Evolutionary conservation across 2,797 vertebrate genomes (phyloP), one percentile per base, ranked within the genome.

Genomic region (Cyclopterus lumpus): DNA sequence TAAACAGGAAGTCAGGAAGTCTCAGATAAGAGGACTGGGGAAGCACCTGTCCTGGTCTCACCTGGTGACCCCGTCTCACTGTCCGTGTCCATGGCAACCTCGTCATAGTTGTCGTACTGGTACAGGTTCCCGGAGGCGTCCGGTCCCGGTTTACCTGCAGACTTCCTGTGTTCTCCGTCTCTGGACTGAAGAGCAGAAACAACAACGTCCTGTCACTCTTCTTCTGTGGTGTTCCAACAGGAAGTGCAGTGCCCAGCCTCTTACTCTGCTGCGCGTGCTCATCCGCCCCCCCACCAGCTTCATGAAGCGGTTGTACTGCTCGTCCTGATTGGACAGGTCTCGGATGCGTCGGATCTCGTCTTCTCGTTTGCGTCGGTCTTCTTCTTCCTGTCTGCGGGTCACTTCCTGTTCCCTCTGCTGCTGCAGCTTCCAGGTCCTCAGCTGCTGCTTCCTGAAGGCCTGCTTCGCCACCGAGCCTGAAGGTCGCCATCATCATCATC

Each of bases 221-320:
- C 49, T 48, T 51, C 55, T 26, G 63, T 59, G 71, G 51, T 48
- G 22, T 22, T n/a, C 16, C 46, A 9, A 8, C 8, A 18, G 38
- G 36, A 10, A 11, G 38, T 12, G 38, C 10, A 7, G 38, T 10
- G 38, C 3, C 6, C 32, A 14, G 38, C 10, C 10, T 40, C 38
- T 32, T 32, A 40, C 38, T 7, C 11, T 97, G 89, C 95, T 95
- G 86, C 94, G 95, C 1, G 94, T 91, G 84, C 92, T 90, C n/a
- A 92, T 95, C 83, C 95, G 96, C 26, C 96, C 97, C 7, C 97
- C 97, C 83, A 99, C 96, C 81, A 99, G 93, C 83, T 99, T 99
- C 98, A 99, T 99, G 87, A 99, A 99, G 63, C 98, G 95, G 93
- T 99, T 99, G 84, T 99, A 99, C 75, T 99, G 98, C 76, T 99